Evolutionary conservation across 1,140 invertebrate genomes (phyloP).

Genomic region (Samia ricini): DNA sequence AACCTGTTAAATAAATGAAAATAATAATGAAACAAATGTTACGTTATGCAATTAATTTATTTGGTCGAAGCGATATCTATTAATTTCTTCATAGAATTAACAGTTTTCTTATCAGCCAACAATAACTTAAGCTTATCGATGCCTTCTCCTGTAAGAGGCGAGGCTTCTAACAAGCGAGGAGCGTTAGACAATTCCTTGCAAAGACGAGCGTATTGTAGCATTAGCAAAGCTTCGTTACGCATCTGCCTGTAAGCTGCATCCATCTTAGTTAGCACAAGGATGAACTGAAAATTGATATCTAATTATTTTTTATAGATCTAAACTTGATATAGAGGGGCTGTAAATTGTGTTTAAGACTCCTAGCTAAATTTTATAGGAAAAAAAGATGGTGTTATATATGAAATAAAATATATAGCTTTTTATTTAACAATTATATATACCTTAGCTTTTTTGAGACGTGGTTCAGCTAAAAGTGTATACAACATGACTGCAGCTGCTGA

Average conservation of each 20-base stretch:
- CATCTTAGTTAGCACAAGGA: conserved; percentile 88
- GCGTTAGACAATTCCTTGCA: conserved; percentile 82
- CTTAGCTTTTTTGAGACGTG: conserved; percentile 80
- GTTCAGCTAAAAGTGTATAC: conserved; percentile 85
- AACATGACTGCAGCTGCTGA: conserved; percentile 87
- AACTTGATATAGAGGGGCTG: no score
- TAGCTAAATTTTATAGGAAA: no score
- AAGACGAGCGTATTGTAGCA: conserved; percentile 84
- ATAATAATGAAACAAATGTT: no score
- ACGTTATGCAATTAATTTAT: no score
- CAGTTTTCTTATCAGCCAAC: conserved; percentile 69
- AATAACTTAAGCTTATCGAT: conserved; percentile 82
- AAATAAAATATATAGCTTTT: no score
- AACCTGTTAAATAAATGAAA: no score
- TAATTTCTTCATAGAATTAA: background rate
- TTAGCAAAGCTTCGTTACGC: conserved; percentile 88
- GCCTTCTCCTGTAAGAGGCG: conserved; percentile 84
- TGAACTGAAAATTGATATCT: conserved; percentile 73
- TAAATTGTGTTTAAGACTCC: no score
- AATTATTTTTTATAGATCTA: no score
- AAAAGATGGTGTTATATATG: no score
- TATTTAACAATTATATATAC: no score
- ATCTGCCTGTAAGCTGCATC: conserved; percentile 90
- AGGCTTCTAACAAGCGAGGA: conserved; percentile 84
- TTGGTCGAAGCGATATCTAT: background rate